Evolutionary conservation across 2,888 invertebrate species (phyloP).

Genomic region (Nephrotoma guestfalica): DNA sequence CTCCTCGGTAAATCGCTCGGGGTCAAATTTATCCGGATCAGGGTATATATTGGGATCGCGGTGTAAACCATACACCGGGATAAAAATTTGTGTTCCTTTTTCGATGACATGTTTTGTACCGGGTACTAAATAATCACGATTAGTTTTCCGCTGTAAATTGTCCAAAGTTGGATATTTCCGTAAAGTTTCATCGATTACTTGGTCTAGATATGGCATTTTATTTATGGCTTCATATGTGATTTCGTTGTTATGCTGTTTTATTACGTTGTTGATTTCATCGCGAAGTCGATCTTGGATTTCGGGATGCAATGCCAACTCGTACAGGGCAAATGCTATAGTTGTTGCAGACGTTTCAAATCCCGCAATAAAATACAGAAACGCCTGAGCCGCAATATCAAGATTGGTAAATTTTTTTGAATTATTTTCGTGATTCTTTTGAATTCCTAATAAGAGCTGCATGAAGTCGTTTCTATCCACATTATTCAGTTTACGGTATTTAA

Average conservation of each 20-base stretch:
- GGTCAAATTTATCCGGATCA: too few species aligned
- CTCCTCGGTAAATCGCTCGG: too few species aligned
- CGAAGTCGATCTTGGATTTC: constrained; percentile 27
- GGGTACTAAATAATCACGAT: too few species aligned
- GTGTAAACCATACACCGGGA: too few species aligned
- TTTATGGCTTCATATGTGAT: constrained; percentile 28
- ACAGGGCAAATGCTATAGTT: constrained; percentile 26
- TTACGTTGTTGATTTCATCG: constrained; percentile 22
- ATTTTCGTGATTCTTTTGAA: background rate
- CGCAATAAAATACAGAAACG: constrained; percentile 31
- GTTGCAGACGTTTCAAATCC: constrained; percentile 34
- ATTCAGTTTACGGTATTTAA: constrained; percentile 5
- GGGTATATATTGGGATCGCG: too few species aligned
- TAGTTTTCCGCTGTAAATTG: too few species aligned
- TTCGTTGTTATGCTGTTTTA: constrained; percentile 21
- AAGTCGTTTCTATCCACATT: constrained; percentile 17
- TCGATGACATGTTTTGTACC: too few species aligned
- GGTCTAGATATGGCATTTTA: constrained; percentile 27
- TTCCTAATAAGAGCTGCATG: constrained; percentile 10
- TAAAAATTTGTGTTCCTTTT: too few species aligned
- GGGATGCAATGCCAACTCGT: constrained; percentile 27
- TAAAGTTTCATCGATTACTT: too few species aligned
- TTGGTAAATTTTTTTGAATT: background rate
- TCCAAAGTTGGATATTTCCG: constrained; percentile 11
- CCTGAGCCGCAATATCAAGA: constrained; percentile 21